Evolutionary conservation across 2,888 invertebrate genomes (phyloP), one percentile per base, ranked within the genome.

Genomic region (Tromatobia lineatoria): DNA sequence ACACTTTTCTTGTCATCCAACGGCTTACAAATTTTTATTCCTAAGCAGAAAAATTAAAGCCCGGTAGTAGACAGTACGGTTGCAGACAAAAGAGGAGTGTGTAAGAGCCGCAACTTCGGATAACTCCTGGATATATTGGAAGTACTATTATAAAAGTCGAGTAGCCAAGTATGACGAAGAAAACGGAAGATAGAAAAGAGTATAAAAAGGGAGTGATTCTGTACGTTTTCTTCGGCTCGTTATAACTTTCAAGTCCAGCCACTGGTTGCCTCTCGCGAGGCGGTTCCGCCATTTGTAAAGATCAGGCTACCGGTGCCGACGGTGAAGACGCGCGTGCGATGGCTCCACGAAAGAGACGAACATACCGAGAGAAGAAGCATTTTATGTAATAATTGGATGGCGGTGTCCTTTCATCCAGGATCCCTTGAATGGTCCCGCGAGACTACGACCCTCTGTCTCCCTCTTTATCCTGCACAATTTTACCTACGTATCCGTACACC

Each of bases 351-450:
- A 52, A n/a, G 42, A 71, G 71, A 67, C 25, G 67, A 78, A 80
- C 66, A 83, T 84, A 87, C 86, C 86, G 83, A 87, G 87, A 82
- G 88, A 87, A 88, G 89, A 87, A 76, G 90, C 87, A 90, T 92
- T 92, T 93, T 91, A 92, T 91, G 90, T 90, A 91, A 92, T 92
- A 92, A 92, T 93, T 93, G 92, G 92, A 92, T 90, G 91, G 90
- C 91, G 92, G 92, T 90, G 88, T 92, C 92, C 91, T 92, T 92
- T 92, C 91, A 92, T 92, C 91, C 88, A 18, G 87, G 82, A 69
- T 87, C 87, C 83, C 81, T 80, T 85, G 87, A 86, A 85, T 84
- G 87, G 75, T 88, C 86, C 88, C 85, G 80, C 76, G 87, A 86
- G 87, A 87, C 83, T 64, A 76, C 85, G 45, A 78, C 76, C 70